Conservation (phyloP, 2,797 vertebrate species). For the Siniperca undulata region DNA sequence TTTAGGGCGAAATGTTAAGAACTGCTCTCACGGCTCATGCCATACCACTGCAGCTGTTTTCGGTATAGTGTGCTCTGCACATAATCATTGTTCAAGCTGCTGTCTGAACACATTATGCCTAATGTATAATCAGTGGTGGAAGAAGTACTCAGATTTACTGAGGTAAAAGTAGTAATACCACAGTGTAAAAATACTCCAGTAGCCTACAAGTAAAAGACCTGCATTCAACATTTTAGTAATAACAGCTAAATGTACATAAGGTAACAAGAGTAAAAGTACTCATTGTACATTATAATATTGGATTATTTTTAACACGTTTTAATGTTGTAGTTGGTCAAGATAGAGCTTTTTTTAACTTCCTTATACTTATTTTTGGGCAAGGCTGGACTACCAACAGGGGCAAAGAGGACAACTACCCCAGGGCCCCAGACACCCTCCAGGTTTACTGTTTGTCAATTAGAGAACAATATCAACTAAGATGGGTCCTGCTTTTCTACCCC, state of each 20-base stretch:
- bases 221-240: neutral
- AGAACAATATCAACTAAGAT: neutral
- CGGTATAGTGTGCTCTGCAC: neutral
- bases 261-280: neutral
- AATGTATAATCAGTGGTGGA: neutral
- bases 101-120: neutral
- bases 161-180: neutral
- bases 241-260: neutral
- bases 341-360: neutral
- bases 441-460: neutral
- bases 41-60: neutral
- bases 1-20: neutral
- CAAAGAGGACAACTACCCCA: neutral
- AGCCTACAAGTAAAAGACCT: neutral
- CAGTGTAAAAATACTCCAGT: neutral
- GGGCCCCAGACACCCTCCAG: neutral
- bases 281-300: neutral
- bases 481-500: neutral
- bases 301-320: neutral
- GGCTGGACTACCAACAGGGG: neutral
- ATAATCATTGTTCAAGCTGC: neutral
- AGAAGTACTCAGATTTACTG: neutral
- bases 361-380: neutral
- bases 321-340: neutral
- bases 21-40: neutral